Base-by-base conservation (phyloP, 64 coral and sea anemone species). In the Montipora sp. region DNA sequence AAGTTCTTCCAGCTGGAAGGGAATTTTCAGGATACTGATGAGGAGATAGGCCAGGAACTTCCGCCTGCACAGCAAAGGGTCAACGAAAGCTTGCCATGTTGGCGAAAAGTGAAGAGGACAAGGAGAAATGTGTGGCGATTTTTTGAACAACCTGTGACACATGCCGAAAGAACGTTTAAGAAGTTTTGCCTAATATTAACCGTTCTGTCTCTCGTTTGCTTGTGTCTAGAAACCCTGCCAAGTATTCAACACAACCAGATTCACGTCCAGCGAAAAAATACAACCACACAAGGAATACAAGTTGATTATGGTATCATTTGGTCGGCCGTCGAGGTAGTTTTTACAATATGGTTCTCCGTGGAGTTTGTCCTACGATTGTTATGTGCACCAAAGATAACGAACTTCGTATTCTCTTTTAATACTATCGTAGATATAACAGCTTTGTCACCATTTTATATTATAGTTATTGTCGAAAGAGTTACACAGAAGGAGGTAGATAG, bases 311-410 rank as follows among this genome's bases (percentile, higher is more conserved):
- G 43, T 21, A 77, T 51, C 22, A 80, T 95, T 83, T 95, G 95
- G 95, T 96, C 87, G 23, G 15, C 87, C 7, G 63, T 89, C 13
- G 92, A 96, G 3, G 71, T 84, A 18, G 73, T 94, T 11, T 94
- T 96, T 82, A 81, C 92, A 46, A 89, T 76, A 7, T 96, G 95
- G 95, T 96, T 96, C 50, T 91, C 88, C 14, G 75, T 94, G 19
- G 95, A 96, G 48, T 96, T 90, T 71, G 20, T 96, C 4, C 47
- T 93, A 2, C 88, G 92, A 19, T 87, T 91, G 16, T 58, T 89
- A 5, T 79, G 85, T 53, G 92, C 92, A 8, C 95, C 92, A 1
- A 87, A 83, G 51, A 63, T 88, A 45, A 16, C 61, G 7, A 49
- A 78, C 22, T 96, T 94, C 27, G 14, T 91, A 1, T 45, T 75